Evolutionary conservation across 2,113 vertebrate genomes (phyloP), one percentile per base, ranked within the genome.

Genomic region (Bambusicola thoracicus): DNA sequence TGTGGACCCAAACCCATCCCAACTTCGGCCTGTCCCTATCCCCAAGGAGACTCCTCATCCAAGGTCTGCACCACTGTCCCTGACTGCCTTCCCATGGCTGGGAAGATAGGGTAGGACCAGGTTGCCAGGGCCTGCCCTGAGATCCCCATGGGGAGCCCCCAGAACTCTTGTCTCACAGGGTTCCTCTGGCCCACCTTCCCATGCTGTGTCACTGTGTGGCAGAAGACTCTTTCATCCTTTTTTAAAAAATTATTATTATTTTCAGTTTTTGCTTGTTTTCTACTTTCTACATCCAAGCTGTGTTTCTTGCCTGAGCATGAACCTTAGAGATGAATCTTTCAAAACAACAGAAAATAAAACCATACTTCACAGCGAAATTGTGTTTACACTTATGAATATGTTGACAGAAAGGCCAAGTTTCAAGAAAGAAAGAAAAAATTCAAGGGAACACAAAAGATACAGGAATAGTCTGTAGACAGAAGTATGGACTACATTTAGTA

Each of bases 371-470:
- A 11, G 40, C 38, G 49, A 80, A 78, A 80, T 69, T 56, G 4
- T 0, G 1, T 73, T 91, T 79, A 46, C 36, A 18, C 8, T 68
- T 25, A n/a, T 6, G 2, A 73, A 90, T 77, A 73, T 4, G 51
- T 79, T 89, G 49, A 51, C 44, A 51, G 46, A 68, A 87, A 80
- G 25, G 44, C 8, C 40, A 81, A 56, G 19, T 85, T 87, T 90
- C 62, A 89, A 82, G 53, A 56, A 59, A 76, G 12, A 1, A 17
- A 40, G 68, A 69, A 59, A 63, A n/a, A n/a, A n/a, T 6, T 44
- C 6, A 63, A 78, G 3, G 14, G 40, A 83, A 53, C 15, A 56
- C 7, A 24, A 58, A 65, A 51, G 6, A 56, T 4, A 62, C 20
- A 70, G 24, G 7, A 67, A 53, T 48, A 91, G 10, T 48, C 74